Evolutionary conservation across 2,113 vertebrate genomes (phyloP), one percentile per base, ranked within the genome.

Genomic region (Notarius quadriscutis): DNA sequence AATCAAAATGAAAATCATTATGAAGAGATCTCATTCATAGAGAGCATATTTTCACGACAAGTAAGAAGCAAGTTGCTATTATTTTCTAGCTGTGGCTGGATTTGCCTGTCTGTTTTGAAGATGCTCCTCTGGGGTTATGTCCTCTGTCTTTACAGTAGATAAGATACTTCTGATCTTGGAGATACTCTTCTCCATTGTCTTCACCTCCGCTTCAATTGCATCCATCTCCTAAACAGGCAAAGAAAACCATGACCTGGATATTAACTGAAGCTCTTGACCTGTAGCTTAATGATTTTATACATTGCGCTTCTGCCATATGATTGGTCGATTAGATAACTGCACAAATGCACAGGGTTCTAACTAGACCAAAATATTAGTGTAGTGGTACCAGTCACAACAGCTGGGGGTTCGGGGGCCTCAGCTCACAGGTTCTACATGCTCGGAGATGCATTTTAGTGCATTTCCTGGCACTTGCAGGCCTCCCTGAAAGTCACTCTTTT

Each of bases 151-250:
- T 89, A 96, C 91, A 48, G 96, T 96, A 77, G 96, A 96, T 74
- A 99, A 91, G 89, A 98, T 97, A 0, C 92, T 91, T 93, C 92
- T 95, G 91, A 99, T 97, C 93, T 97, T 97, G 1, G 91, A 91
- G 83, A 97, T 55, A 15, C 96, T 96, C 85, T 96, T 97, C 90
- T 98, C 97, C 89, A 98, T 95, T 0, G 84, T 90, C 90, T 97
- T 98, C 15, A 99, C 90, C 77, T 98, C 97, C 5, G 91, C 89
- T 94, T 99, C 97, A 69, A 97, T 94, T 51, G 93, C 94, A 88
- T 96, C 95, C 90, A 98, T 89, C 88, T 96, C 95, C 98, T 99
- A 88, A 62, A 77, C 0, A 90, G 63, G 0, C 9, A 87, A 78
- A 20, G 53, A 80, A n/a, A 51, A 74, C 0, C 14, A 78, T 53